Base-by-base conservation (phyloP, 37 sponge, comb jelly and placozoan genomes). In the Spongilla lacustris region DNA sequence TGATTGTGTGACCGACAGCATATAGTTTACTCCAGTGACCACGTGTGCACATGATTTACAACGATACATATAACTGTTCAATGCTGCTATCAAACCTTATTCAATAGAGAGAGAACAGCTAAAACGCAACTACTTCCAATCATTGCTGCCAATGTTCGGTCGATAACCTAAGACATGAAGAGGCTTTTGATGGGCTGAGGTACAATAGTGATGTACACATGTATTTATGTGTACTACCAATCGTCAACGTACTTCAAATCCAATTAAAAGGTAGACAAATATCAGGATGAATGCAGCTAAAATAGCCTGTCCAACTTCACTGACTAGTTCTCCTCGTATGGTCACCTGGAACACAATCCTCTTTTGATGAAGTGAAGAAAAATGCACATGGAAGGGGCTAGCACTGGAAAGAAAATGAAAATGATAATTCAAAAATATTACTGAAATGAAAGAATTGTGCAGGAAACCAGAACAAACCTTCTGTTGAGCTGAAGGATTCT, bases 111-210 rank as follows among this genome's bases (percentile, higher is more conserved):
- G 67, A 94, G 91, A 4, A 88, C 84, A 29, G 79, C 89, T 30
- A 97, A 68, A 4, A 91, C 88, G 9, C 79, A 66, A 5, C 91
- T 92, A 70, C 95, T 94, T 68, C 97, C 97, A 50, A 97, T 82
- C 72, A 97, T 78, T 25, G 97, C 97, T 25, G 97, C 97, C 46
- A 94, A 66, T 25, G 93, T 86, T 26, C 97, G 85, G 73, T 97
- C 95, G 0, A 94, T 91, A 36, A 90, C 50, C 97, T 97, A 68
- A 46, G 70, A 29, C 3, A 71, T 23, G 37, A 24, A 48, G 8
- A 50, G 74, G 12, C 19, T 78, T 26, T 28, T n/a, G 49, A 24
- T 17, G 32, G 70, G 24, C 46, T 32, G 79, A 71, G 21, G 25
- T 23, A 1, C 73, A 41, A n/a, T 25, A 33, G 36, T 74, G 23